Conservation (phyloP, 2,113 vertebrate genomes). For the Myotis lucifugus region DNA sequence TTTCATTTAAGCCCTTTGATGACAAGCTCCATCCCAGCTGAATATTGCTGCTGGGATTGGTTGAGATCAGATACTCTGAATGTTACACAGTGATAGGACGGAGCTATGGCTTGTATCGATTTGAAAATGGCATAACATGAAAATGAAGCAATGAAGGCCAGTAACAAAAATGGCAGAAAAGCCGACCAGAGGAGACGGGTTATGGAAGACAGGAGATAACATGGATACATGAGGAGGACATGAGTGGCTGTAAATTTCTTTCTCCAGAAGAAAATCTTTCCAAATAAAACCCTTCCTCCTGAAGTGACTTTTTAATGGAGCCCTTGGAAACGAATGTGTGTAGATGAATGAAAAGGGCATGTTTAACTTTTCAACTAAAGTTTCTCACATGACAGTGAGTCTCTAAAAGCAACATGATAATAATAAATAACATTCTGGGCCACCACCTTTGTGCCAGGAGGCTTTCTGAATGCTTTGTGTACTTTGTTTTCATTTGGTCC, state of each 20-base stretch:
- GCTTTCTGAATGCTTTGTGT: background rate
- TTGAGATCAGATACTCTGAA: background rate
- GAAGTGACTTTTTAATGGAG: background rate
- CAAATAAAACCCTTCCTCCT: background rate
- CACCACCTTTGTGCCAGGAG: background rate
- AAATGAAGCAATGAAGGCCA: background rate
- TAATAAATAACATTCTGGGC: background rate
- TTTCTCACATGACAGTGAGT: background rate
- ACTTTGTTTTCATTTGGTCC: background rate
- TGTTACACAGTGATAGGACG: background rate
- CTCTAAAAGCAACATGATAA: background rate
- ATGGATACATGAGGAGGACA: background rate
- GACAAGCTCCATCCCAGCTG: background rate
- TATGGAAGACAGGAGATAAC: background rate
- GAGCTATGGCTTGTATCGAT: background rate
- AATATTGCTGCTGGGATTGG: background rate
- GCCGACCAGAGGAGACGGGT: background rate
- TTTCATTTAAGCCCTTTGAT: background rate
- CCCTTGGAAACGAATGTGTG: background rate
- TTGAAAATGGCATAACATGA: background rate
- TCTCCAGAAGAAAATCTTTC: conserved; percentile 1
- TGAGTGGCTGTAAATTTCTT: background rate
- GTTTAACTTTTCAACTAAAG: background rate
- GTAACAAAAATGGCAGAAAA: background rate
- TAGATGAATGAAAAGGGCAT: background rate